These are phyloP conservation scores for Prunella strophiata DNA, from an alignment of 2,797 vertebrate species.

Conservation along the genomic window DNA sequence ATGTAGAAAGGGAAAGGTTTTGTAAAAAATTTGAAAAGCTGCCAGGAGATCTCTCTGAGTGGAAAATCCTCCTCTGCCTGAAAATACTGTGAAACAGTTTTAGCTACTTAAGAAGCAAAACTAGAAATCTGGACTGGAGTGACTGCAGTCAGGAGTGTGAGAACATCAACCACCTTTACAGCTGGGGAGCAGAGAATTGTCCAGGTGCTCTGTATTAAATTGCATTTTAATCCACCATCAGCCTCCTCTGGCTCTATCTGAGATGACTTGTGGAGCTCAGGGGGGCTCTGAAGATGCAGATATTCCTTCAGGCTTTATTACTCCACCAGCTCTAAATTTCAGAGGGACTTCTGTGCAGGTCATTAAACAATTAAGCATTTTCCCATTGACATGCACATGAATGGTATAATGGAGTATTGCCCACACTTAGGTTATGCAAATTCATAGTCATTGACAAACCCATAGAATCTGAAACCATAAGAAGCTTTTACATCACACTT, in stretches of 20 bases:
- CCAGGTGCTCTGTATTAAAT: neutral
- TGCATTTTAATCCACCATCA: neutral
- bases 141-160: neutral
- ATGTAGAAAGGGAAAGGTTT: neutral
- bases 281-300: neutral
- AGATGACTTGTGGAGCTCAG: neutral
- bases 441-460: neutral
- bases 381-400: neutral
- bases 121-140: neutral
- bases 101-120: neutral
- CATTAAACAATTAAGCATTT: neutral
- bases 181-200: neutral
- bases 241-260: neutral
- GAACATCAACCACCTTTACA: neutral
- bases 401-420: neutral
- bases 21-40: neutral
- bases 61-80: neutral
- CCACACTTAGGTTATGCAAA: neutral
- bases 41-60: neutral
- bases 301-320: neutral
- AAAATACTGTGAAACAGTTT: neutral
- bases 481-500: neutral
- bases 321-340: neutral
- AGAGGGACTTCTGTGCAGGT: neutral
- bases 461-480: neutral